A percentile compares a stretch with the other conserved stretches of the same genome.
Conservation (phyloP, 2,888 invertebrate species). For the Sinelater perroti region DNA sequence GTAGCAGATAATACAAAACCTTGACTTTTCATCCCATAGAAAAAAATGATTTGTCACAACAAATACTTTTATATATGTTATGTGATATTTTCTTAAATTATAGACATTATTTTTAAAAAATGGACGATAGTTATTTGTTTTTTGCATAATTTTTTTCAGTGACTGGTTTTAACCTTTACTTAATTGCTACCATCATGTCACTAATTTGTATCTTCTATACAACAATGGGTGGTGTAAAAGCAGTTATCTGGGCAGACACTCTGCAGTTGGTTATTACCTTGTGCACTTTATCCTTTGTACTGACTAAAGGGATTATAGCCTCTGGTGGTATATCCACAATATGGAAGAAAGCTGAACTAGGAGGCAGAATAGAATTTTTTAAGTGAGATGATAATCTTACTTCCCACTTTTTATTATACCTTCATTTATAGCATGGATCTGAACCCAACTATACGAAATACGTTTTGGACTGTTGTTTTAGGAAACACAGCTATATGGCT, state of each 20-base stretch:
- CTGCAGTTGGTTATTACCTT: conserved; percentile 65
- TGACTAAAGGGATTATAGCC: conserved; percentile 64
- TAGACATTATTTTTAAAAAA: too few relatives aligned
- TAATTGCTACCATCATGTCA: conserved; percentile 72
- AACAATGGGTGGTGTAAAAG: conserved; percentile 71
- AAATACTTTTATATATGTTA: too few relatives aligned
- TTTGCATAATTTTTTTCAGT: too few relatives aligned
- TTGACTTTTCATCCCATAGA: too few relatives aligned
- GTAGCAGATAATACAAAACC: too few relatives aligned
- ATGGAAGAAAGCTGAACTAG: conserved; percentile 64
- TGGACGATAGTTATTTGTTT: too few relatives aligned
- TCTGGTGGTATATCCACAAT: conserved; percentile 65
- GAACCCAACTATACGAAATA: conserved; percentile 66
- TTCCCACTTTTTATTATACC: neutral
- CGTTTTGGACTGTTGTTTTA: conserved; percentile 68
- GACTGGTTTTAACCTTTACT: conserved; percentile 70
- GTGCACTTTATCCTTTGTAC: conserved; percentile 63
- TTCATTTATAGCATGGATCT: conserved; percentile 23
- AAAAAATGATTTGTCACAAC: too few relatives aligned
- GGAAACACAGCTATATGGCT: conserved; percentile 67
- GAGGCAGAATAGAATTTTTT: conserved; percentile 66
- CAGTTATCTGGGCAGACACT: conserved; percentile 69
- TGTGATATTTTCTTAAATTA: too few relatives aligned
- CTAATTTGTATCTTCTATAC: conserved; percentile 79
- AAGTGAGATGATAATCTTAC: conserved; percentile 63